A percentile compares a stretch with the other conserved stretches of the same genome.
These are phyloP conservation scores for Myopa tessellatipennis DNA, from an alignment of 2,888 invertebrate genomes.

Conservation along the genomic window DNA sequence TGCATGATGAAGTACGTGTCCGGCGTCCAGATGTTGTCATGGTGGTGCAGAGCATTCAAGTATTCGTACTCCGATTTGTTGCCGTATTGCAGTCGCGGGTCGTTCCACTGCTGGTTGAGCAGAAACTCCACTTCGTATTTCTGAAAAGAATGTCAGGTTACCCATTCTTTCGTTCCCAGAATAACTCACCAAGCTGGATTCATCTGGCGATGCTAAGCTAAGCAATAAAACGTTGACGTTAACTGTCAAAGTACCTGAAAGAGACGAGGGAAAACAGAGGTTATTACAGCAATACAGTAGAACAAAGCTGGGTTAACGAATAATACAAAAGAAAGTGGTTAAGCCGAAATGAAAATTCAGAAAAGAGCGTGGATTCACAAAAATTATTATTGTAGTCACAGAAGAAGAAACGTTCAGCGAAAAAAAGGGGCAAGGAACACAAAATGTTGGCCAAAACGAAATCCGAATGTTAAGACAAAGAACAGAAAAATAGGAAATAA, in stretches of 20 bases:
- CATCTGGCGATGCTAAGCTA: conserved; percentile 94
- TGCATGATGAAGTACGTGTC: conserved; percentile 97
- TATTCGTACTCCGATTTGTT: conserved; percentile 89
- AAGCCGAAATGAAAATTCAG: conserved; percentile 1
- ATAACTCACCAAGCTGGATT: conserved; percentile 91
- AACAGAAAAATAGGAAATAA: conserved; percentile 45
- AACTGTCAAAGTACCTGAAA: conserved; percentile 87
- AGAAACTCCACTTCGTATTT: conserved; percentile 97
- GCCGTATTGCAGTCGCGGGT: conserved; percentile 87
- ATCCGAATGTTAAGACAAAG: conserved; percentile 3
- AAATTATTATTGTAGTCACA: no score
- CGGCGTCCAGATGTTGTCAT: conserved; percentile 92
- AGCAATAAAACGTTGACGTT: conserved; percentile 94
- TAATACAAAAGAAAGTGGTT: not conserved
- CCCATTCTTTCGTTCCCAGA: not conserved
- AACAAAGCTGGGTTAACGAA: no score
- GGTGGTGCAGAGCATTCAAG: conserved; percentile 92
- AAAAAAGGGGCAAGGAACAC: conserved; percentile 20
- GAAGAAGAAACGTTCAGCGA: not conserved
- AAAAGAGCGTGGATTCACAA: not conserved
- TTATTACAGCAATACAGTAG: conserved; percentile 1
- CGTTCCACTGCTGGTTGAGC: conserved; percentile 93
- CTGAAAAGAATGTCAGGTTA: conserved; percentile 68
- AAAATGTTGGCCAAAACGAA: not conserved
- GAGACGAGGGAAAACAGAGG: conserved; percentile 47